These are phyloP conservation scores for Sturnus vulgaris DNA, from an alignment of 2,113 vertebrate genomes.

Conservation along the genomic window DNA sequence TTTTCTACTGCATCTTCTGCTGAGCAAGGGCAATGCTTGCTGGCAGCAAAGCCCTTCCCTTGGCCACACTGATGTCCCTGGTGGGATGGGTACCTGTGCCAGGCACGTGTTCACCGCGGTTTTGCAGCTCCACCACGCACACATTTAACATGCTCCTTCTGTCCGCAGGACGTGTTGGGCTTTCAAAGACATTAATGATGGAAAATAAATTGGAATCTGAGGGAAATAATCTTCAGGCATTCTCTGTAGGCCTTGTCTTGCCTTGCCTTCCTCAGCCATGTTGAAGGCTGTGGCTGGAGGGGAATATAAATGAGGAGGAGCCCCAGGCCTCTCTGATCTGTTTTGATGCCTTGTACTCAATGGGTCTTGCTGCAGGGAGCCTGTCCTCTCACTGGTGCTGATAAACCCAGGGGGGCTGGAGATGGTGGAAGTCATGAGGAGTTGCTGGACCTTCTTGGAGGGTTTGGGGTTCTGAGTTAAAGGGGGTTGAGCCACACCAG, in stretches of 20 bases:
- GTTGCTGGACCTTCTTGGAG: neutral
- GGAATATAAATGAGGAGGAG: slow-evolving; percentile 69
- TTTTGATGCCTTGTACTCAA: neutral
- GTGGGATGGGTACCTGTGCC: neutral
- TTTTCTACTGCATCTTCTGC: neutral
- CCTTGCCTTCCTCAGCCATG: slow-evolving; percentile 52
- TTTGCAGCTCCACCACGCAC: neutral
- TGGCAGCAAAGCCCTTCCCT: neutral
- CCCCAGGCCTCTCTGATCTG: neutral
- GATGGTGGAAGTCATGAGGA: neutral
- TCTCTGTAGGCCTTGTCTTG: slow-evolving; percentile 68
- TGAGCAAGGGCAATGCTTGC: neutral
- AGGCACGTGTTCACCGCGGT: fast-evolving
- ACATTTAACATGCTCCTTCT: slow-evolving; percentile 26
- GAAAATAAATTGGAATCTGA: slow-evolving; percentile 73
- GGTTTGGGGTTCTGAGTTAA: neutral
- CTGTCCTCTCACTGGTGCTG: neutral
- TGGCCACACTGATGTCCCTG: neutral
- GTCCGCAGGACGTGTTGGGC: slow-evolving; percentile 37
- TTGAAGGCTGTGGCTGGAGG: slow-evolving; percentile 52
- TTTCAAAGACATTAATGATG: slow-evolving; percentile 76
- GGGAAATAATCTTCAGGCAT: slow-evolving; percentile 65
- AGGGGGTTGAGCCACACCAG: neutral
- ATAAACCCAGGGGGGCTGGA: neutral
- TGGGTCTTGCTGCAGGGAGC: neutral